Base-by-base conservation (phyloP, 1,140 invertebrate genomes). In the Diabrotica virgifera region DNA sequence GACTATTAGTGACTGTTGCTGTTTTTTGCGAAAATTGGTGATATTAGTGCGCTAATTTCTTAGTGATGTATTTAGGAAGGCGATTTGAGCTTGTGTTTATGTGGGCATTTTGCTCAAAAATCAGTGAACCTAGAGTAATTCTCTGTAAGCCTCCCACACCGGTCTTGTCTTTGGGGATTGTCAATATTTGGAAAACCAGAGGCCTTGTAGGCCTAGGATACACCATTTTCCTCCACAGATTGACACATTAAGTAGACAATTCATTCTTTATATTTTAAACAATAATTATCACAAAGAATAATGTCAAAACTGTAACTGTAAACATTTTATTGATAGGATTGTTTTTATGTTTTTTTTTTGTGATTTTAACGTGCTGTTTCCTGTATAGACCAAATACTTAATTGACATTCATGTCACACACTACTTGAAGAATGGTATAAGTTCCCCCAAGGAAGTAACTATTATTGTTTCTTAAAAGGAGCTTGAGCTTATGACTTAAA, bases 81-180 rank as follows among this genome's bases (percentile, higher is more conserved):
- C 37, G 0, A 13, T n/a, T 10, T 6, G 5, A 24, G 11, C 2
- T 10, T 37, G 36, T 58, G 12, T 58, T 58, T 37, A n/a, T 5
- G 58, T 11, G n/a, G 11, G 10, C 12, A 24, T 36, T 37, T 58
- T 37, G n/a, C n/a, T 37, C 5, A 58, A 36, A 58, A 37, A n/a
- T 37, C 5, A 14, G n/a, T n/a, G 40, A 46, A 46, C 8, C 40
- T 10, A 5, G 13, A 24, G 53, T 10, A 6, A 14, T 24, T 55
- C 24, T 11, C 5, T 24, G 53, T 14, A 24, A 10, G 24, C 60
- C 60, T 38, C 60, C 60, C 60, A 62, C 60, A 52, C 60, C 60
- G 60, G 60, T 62, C 2, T n/a, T n/a, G n/a, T n/a, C n/a, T 62
- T 62, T 62, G 52, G 40, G n/a, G n/a, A 46, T n/a, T n/a, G 40